These are phyloP conservation scores for Tiaroga cobitis DNA, from an alignment of 2,797 vertebrate genomes.

Conservation along the genomic window DNA sequence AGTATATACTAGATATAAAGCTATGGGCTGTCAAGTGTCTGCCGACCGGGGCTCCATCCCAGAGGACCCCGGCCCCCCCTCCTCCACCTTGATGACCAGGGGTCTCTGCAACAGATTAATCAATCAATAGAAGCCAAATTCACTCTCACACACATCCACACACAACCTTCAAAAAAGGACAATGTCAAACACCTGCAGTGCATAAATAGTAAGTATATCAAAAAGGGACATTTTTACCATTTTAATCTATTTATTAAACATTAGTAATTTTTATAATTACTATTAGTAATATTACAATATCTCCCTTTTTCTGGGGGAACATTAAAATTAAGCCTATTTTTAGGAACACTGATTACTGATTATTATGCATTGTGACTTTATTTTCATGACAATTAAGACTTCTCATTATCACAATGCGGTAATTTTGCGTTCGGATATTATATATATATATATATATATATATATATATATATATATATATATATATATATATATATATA, in stretches of 20 bases:
- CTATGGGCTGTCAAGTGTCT: neutral
- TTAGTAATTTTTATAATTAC: too few species aligned
- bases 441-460: too few species aligned
- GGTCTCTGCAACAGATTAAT: slow-evolving; percentile 15
- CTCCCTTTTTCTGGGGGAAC: neutral
- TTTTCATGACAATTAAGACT: neutral
- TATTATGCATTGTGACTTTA: neutral
- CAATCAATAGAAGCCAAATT: slow-evolving; percentile 5
- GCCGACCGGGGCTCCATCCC: neutral
- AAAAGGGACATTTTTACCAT: neutral
- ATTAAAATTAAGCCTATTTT: too few species aligned
- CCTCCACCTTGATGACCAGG: neutral
- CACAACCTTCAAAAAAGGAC: slow-evolving; percentile 9
- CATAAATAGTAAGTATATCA: neutral
- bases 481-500: too few species aligned
- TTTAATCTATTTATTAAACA: neutral
- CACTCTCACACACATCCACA: neutral
- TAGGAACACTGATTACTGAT: too few species aligned
- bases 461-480: too few species aligned
- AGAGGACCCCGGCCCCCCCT: neutral
- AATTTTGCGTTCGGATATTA: too few species aligned
- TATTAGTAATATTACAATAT: neutral
- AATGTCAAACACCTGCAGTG: neutral
- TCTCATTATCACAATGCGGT: too few species aligned
- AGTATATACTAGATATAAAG: neutral